phyloP scores from a whole-genome alignment of 2,113 vertebrate species.

The Lophura nycthemera region DNA sequence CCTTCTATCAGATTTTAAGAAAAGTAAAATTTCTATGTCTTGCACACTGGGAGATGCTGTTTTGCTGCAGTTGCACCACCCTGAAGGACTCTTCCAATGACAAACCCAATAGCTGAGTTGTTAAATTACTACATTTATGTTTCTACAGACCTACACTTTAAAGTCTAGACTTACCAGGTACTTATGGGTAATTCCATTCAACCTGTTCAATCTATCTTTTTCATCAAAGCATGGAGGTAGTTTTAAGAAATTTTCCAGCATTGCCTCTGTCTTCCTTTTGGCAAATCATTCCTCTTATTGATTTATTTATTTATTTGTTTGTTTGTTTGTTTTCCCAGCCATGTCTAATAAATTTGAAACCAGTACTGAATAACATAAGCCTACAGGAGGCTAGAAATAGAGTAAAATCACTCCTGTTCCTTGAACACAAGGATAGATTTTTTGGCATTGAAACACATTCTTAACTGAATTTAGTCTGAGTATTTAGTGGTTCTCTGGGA shows the following conservation, averaged over 20 bases:
- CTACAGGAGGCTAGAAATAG: background rate
- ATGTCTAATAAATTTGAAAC: background rate
- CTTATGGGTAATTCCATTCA: background rate
- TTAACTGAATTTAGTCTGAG: background rate
- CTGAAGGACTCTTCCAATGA: background rate
- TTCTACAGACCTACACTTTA: background rate
- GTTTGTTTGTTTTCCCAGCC: background rate
- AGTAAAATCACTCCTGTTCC: background rate
- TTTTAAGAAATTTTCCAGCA: background rate
- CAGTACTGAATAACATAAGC: background rate
- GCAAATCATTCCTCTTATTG: background rate
- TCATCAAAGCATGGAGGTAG: background rate
- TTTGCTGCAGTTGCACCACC: background rate
- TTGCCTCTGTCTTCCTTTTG: background rate
- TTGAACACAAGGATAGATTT: background rate
- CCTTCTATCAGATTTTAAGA: background rate
- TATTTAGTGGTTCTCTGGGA: background rate
- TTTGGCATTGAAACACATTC: background rate
- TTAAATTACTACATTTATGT: background rate
- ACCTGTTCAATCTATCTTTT: background rate
- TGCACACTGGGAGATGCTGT: background rate
- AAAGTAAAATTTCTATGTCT: background rate
- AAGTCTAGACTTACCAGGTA: rapidly evolving
- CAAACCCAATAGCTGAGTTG: rapidly evolving
- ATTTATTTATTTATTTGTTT: no score